Evolutionary conservation across 2,797 vertebrate species (phyloP), one percentile per base, ranked within the genome.

Genomic region (Oreonectes daqikongensis): DNA sequence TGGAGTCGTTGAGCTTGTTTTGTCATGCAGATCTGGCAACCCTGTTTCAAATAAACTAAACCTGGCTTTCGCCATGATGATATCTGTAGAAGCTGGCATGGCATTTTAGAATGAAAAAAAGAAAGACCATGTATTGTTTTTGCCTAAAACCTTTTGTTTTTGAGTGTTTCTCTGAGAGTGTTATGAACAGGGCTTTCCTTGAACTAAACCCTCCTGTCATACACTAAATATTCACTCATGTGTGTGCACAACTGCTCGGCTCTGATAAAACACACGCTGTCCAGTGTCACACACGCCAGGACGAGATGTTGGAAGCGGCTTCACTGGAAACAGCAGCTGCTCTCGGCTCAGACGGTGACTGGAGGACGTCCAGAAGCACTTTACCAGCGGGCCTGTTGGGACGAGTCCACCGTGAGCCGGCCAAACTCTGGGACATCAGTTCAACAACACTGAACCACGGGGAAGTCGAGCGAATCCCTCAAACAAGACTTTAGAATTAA

Each of bases 151-250:
- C 35, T 10, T 14, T 14, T 10, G 11, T 40, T 12, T 2, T 12
- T 42, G 12, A 9, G 35, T 52, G 61, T 55, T 24, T 79, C 82
- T 69, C 52, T 75, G 75, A 72, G 81, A 84, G 72, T 32, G 48
- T 81, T 48, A 65, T 79, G 79, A 85, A 85, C 81, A 53, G 85
- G 85, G 84, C 75, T 87, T 87, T 82, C 84, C 85, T 82, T 81
- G 68, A 85, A 78, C 83, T 79, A 77, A 84, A 79, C 70, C 75
- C 77, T 83, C 83, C 83, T 84, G 79, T 78, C 88, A 79, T 61
- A 69, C 68, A 18, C 81, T 86, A 79, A 75, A 83, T 86, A 84
- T 79, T 77, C 72, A 35, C 48, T 86, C 82, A 87, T 84, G 85
- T 86, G 77, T 87, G 78, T 82, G 87, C 79, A 83, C 72, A 81